Conservation (phyloP, 2,113 vertebrate species). For the Turnix velox region DNA sequence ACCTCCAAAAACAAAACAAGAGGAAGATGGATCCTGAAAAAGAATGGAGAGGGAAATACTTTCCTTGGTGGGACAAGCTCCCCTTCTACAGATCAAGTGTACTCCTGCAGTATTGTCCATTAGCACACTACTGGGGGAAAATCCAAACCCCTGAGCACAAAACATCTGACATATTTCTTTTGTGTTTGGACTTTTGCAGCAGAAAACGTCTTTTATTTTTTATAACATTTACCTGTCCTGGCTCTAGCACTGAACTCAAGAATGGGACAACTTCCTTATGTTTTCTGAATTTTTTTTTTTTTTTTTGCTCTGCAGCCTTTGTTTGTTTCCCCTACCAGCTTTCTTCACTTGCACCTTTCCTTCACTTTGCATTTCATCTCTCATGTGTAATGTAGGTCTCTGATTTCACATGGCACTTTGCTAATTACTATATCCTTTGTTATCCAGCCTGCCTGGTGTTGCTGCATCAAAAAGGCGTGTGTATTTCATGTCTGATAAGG, state of each 20-base stretch:
- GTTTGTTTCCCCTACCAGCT: not conserved
- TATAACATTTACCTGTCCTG: not conserved
- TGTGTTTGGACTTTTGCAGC: not conserved
- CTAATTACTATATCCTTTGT: slow-evolving; percentile 18
- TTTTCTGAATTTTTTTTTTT: not conserved
- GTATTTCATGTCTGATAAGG: not conserved
- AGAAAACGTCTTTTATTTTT: not conserved
- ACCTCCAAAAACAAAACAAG: not conserved
- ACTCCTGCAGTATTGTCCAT: not conserved
- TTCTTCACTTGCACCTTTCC: not conserved
- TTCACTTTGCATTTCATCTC: slow-evolving; percentile 9
- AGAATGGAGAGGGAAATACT: not conserved
- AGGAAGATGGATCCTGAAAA: not conserved
- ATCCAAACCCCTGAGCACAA: not conserved
- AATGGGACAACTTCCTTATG: not conserved
- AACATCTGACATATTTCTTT: not conserved
- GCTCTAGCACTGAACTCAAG: not conserved
- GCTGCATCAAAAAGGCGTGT: not conserved
- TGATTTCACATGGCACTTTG: slow-evolving; percentile 38
- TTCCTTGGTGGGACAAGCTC: not conserved
- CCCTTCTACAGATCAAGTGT: not conserved
- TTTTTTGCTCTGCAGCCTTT: not conserved
- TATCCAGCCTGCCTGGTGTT: not conserved
- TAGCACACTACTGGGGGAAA: not conserved
- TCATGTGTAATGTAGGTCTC: slow-evolving; percentile 19